Evolutionary conservation across 2,113 vertebrate genomes (phyloP), one percentile per base, ranked within the genome.

Genomic region (Mustelus asterias): DNA sequence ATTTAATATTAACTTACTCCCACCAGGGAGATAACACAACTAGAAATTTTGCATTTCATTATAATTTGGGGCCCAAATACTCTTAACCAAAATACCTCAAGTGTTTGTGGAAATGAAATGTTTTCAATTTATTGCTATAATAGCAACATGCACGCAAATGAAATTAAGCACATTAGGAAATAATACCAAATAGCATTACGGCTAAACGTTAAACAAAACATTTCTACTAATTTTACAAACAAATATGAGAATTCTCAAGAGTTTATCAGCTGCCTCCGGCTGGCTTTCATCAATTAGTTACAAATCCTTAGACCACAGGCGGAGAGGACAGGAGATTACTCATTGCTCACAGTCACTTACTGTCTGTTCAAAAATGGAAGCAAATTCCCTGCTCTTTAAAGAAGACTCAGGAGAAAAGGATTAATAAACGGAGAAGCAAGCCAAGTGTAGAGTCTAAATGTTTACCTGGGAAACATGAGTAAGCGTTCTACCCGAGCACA

Each of bases 381-480:
- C 44, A 26, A 95, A 95, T 72, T 72, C 69, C 67, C 94, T 72
- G 67, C 69, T 72, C 94, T 95, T 95, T 54, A 72, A 7, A 67
- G 41, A 95, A 33, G 69, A 72, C 41, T 95, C 94, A 72, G 94
- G 69, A 72, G 69, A 72, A 95, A 95, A 76, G 93, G 94, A 95
- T 95, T 95, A 95, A 54, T 95, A 72, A 95, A 76, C 44, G 11
- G 24, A 95, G 94, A 33, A 76, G 9, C 44, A 95, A 95, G 67
- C 94, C 69, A 16, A 95, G 69, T 72, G 94, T 76, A 95, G 11
- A 95, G 44, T 72, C 69, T 72, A 76, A 95, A 95, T 95, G 94
- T 95, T 95, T 95, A 69, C 94, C 69, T 95, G 94, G 94, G 69
- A 76, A 48, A 95, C 94, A 95, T 72, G 94, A 95, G 26, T 48